Evolutionary conservation across 2,888 invertebrate genomes (phyloP), one percentile per base, ranked within the genome.

Genomic region (Lamproptera curius): DNA sequence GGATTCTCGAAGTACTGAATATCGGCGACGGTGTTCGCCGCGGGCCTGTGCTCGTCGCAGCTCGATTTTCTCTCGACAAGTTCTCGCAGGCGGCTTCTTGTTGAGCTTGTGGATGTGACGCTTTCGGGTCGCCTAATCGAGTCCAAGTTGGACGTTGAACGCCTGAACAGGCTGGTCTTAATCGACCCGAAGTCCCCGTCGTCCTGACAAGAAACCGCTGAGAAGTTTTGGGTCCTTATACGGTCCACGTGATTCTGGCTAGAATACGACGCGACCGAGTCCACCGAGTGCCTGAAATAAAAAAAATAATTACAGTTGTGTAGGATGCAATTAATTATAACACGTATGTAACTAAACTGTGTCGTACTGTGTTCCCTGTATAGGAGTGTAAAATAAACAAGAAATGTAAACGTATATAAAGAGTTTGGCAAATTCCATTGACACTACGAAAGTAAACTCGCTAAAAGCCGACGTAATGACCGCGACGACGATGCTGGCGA

Each of bases 211-310:
- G 86, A 88, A 83, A 84, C 83, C 81, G 85, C 76, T 81, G 84
- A 85, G 82, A 84, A 84, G 64, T 85, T 84, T 74, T 86, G 86
- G 73, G 86, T 84, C 74, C 88, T 83, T 76, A 87, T 88, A 70
- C 87, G 87, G 86, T 88, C 88, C 73, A 88, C 88, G 88, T 88
- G 88, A 84, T 87, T 86, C 85, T 88, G 88, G 70, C 88, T 88
- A 85, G 88, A 88, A 84, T 87, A 86, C 85, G 88, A 88, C 83
- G 88, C 85, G 82, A 87, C 89, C 85, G 88, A 88, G 84, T 88
- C 88, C 80, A 88, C 88, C 75, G 88, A 88, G 81, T 88, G 88
- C 70, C 88, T 88, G 86, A 58, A 88, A 88, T 61, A 57, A 51
- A 77, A 73, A 33, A 78, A 3, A 31, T 11, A n/a, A n/a, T n/a